Percentiles rank a stretch among this genome's conserved stretches.
Conservation (phyloP, 64 coral and sea anemone genomes). For the Catalaphyllia jardinei region DNA sequence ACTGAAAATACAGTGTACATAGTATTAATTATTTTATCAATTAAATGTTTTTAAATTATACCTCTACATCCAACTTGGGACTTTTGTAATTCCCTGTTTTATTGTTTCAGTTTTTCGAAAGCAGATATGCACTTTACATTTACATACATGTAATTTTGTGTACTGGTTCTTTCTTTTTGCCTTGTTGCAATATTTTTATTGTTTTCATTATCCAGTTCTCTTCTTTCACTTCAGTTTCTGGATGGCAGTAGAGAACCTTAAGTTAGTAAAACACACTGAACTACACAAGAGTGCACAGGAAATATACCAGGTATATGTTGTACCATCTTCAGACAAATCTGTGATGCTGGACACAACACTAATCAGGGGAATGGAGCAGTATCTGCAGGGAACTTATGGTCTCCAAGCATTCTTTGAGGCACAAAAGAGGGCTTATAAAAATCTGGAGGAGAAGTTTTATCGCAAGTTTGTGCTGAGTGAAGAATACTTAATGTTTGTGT, state of each 20-base stretch:
- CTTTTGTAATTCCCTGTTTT: neutral
- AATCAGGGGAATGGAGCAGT: conserved; percentile 84
- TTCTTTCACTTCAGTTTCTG: conserved; percentile 70
- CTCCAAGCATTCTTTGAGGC: conserved; percentile 83
- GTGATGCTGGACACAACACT: conserved; percentile 86
- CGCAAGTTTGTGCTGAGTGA: conserved; percentile 89
- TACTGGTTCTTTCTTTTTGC: no score
- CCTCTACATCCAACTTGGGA: neutral
- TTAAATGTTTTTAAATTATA: neutral
- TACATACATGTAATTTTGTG: no score
- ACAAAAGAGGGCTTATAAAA: conserved; percentile 74
- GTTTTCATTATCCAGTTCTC: neutral
- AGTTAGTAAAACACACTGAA: conserved; percentile 72
- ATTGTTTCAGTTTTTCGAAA: neutral
- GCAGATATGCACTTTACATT: no score
- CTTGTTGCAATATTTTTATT: no score
- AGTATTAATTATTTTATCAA: neutral
- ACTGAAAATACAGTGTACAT: no score
- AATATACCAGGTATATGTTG: conserved; percentile 90
- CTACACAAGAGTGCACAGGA: conserved; percentile 80
- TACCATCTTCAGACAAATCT: conserved; percentile 89
- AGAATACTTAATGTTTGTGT: conserved; percentile 87
- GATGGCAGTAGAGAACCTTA: conserved; percentile 92
- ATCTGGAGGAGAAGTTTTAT: conserved; percentile 85
- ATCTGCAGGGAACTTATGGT: conserved; percentile 70